Percentiles rank a stretch among this genome's conserved stretches.
These are phyloP conservation scores for Chydorus sphaericus DNA, from an alignment of 2,888 invertebrate genomes.

Conservation along the genomic window DNA sequence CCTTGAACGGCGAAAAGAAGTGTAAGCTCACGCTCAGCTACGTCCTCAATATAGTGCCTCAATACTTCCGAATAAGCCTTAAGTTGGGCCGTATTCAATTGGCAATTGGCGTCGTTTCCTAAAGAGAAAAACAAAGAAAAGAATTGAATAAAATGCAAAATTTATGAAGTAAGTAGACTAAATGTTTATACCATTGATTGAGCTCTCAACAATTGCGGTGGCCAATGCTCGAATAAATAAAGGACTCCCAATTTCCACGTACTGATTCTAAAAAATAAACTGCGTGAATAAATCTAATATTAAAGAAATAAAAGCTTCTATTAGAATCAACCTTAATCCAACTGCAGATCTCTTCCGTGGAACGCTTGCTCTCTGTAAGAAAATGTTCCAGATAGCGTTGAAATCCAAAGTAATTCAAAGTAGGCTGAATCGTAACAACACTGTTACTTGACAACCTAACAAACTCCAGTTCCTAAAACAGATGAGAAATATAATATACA, in stretches of 20 bases:
- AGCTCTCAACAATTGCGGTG: slow-evolving; percentile 53
- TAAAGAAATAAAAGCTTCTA: too few species aligned
- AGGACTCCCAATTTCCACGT: slow-evolving; percentile 32
- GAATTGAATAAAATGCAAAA: not conserved
- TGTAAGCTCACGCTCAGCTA: slow-evolving; percentile 55
- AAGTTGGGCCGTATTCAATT: slow-evolving; percentile 34
- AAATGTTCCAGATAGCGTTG: too few species aligned
- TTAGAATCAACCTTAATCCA: not conserved
- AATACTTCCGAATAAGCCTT: slow-evolving; percentile 39
- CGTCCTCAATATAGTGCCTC: slow-evolving; percentile 52
- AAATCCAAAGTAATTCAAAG: too few species aligned
- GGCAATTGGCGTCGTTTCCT: slow-evolving; percentile 16
- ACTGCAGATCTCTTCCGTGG: slow-evolving; percentile 2
- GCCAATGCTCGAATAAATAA: slow-evolving; percentile 57
- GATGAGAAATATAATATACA: too few species aligned
- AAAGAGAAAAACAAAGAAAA: not conserved
- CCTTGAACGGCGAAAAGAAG: slow-evolving; percentile 72
- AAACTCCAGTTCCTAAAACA: too few species aligned
- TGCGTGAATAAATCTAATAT: too few species aligned
- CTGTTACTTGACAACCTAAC: too few species aligned
- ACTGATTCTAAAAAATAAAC: slow-evolving; percentile 32
- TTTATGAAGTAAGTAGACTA: not conserved
- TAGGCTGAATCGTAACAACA: too few species aligned
- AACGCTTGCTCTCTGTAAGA: not conserved
- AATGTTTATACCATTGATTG: slow-evolving; percentile 37